Percentiles rank a stretch among this genome's conserved stretches.
These are phyloP conservation scores for Pomacea maculata DNA, from an alignment of 1,140 invertebrate species.

Conservation along the genomic window DNA sequence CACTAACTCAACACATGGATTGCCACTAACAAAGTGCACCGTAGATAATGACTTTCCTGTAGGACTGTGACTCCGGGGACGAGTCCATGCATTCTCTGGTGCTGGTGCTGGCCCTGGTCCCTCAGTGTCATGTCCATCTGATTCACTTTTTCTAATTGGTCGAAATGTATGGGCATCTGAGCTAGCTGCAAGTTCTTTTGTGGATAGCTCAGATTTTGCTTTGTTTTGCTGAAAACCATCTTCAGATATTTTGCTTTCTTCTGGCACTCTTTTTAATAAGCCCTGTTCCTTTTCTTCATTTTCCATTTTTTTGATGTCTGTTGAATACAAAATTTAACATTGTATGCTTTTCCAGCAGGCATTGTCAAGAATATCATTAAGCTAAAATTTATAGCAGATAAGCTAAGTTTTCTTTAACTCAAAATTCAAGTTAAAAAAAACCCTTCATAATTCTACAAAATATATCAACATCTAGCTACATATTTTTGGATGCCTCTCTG, in stretches of 20 bases:
- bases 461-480: too few relatives aligned
- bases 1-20: constrained; percentile 95
- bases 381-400: not conserved
- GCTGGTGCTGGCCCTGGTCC: constrained; percentile 26
- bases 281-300: constrained; percentile 1
- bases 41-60: constrained; percentile 31
- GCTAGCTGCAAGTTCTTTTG: constrained; percentile 9
- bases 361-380: not conserved
- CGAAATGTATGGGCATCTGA: constrained; percentile 11
- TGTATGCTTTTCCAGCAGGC: not conserved
- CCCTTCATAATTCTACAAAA: too few relatives aligned
- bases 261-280: constrained; percentile 1
- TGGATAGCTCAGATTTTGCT: not conserved
- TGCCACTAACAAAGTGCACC: constrained; percentile 88
- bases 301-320: constrained; percentile 15
- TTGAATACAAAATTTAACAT: not conserved
- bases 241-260: not conserved
- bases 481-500: too few relatives aligned
- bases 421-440: too few relatives aligned
- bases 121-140: not conserved
- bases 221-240: constrained; percentile 5
- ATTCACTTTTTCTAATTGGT: constrained; percentile 16
- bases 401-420: too few relatives aligned
- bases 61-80: constrained; percentile 49
- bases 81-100: constrained; percentile 4